A percentile compares a stretch with the other conserved stretches of the same genome.
These are phyloP conservation scores for Nasonia giraulti DNA, from an alignment of 1,140 invertebrate species.

Conservation along the genomic window DNA sequence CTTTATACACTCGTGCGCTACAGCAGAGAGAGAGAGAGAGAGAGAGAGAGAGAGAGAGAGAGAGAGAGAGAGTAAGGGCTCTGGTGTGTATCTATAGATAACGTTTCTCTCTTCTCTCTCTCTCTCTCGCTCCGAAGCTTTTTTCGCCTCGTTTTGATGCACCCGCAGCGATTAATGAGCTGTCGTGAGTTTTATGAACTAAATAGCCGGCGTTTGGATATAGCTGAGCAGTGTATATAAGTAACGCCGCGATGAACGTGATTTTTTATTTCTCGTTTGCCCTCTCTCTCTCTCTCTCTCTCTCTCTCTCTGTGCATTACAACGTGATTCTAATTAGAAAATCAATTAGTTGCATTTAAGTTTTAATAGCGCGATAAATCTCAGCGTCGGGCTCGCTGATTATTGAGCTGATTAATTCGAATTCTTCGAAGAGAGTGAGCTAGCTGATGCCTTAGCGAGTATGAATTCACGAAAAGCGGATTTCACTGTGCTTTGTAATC, in stretches of 20 bases:
- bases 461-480: background rate
- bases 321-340: slow-evolving; percentile 1
- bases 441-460: background rate
- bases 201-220: background rate
- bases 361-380: slow-evolving; percentile 1
- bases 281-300: background rate
- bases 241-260: background rate
- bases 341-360: slow-evolving; percentile 1
- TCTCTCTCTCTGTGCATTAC: background rate
- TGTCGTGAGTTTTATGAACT: slow-evolving; percentile 4
- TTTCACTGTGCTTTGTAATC: background rate
- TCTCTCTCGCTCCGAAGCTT: background rate
- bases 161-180: slow-evolving; percentile 2
- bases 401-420: background rate
- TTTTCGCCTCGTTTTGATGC: background rate
- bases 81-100: background rate
- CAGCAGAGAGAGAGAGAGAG: no score
- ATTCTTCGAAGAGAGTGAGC: background rate
- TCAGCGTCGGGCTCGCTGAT: background rate
- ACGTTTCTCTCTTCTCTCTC: background rate
- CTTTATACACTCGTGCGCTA: slow-evolving; percentile 25
- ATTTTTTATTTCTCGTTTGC: no score
- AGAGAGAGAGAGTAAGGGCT: no score
- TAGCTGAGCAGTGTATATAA: background rate
- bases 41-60: no score